Evolutionary conservation across 2,113 vertebrate species (phyloP), one percentile per base, ranked within the genome.

Genomic region (Gymnobelideus leadbeateri): DNA sequence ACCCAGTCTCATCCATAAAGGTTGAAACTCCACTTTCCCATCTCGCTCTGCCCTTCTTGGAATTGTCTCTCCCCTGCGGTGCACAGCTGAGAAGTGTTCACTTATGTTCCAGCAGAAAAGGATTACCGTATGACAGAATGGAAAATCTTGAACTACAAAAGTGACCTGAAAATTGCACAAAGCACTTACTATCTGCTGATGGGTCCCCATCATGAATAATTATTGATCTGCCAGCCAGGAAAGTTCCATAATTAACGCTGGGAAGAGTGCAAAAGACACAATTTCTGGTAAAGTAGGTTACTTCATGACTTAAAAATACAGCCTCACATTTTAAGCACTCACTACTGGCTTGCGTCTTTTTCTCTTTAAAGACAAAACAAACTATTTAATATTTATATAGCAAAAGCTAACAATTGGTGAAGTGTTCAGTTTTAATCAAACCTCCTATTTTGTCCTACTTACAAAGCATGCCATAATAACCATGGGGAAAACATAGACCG

Each of bases 211-310:
- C 95, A 94, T 96, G 97, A 98, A 98, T 98, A 97, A 98, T 97
- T 98, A 98, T 98, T 98, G 96, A 98, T 96, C 91, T 97, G 49
- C 0, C 3, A 96, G 94, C 24, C 94, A 96, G 96, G 51, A 94
- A 97, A 97, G 96, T 98, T 98, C 95, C 95, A 93, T 97, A 98
- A 98, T 98, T 98, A 98, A 95, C 97, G 97, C 96, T 95, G 47
- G 84, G 95, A 92, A 97, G 92, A 24, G 91, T 90, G 92, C 43
- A 96, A 91, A 96, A 95, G 92, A 90, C 46, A 94, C 77, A 97
- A 96, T 92, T 95, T 92, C 96, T 94, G 54, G 91, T 94, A 97
- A 92, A 97, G 96, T 90, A 95, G 31, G 95, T 97, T 95, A 94
- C 91, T 84, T 53, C 46, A n/a, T 55, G 54, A 97, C 92, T 98